Percentiles rank a stretch among this genome's conserved stretches.
phyloP scores from a whole-genome alignment of 2,113 vertebrate species.

The Crotophaga sulcirostris region DNA sequence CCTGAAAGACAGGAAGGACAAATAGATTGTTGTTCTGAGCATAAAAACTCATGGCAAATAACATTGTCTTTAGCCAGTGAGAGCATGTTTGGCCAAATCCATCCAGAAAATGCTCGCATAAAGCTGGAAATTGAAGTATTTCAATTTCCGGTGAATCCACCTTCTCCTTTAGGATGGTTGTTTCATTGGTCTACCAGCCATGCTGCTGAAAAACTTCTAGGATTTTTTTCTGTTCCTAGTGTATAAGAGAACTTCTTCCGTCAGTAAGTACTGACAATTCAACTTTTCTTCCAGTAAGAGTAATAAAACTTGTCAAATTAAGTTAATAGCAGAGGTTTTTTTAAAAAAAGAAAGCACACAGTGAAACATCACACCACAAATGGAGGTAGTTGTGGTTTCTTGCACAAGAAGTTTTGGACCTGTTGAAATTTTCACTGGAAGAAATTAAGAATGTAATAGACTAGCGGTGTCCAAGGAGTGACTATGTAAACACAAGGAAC shows the following conservation, averaged over 20 bases:
- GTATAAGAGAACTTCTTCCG: neutral
- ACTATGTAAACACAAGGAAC: neutral
- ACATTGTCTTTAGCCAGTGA: neutral
- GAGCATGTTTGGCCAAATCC: neutral
- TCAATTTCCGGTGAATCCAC: neutral
- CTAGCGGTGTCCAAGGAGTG: neutral
- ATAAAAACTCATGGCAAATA: neutral
- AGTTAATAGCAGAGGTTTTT: neutral
- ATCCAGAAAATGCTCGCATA: neutral
- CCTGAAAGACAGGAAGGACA: neutral
- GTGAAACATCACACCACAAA: no score
- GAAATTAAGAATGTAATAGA: neutral
- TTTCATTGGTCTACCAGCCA: neutral
- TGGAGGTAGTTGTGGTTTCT: neutral
- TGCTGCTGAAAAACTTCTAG: neutral
- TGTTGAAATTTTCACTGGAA: neutral
- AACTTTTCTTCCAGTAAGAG: neutral
- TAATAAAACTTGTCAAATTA: neutral
- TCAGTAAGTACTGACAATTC: neutral
- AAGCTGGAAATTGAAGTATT: neutral
- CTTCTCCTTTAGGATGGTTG: neutral
- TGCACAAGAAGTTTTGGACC: no score
- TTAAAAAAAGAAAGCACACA: neutral
- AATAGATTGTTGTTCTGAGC: neutral
- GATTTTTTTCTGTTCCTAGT: neutral